Evolutionary conservation across 2,113 vertebrate species (phyloP).

Genomic region (Arizona elegans): DNA sequence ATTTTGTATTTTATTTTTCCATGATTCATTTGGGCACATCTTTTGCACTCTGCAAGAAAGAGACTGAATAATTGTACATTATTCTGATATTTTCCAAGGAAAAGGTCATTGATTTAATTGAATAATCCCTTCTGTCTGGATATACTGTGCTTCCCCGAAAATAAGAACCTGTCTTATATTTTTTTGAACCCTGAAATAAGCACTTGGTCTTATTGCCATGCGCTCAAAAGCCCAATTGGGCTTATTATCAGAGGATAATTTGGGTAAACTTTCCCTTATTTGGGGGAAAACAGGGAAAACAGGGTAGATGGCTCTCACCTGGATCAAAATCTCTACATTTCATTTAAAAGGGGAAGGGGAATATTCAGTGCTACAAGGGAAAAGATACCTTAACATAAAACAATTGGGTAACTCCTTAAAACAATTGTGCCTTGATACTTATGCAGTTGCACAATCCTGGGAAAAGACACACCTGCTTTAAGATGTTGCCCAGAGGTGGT

Average conservation of each 20-base stretch:
- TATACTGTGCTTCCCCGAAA: not conserved
- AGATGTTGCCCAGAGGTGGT: no score
- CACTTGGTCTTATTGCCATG: no score
- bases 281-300: no score
- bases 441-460: not conserved
- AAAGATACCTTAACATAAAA: not conserved
- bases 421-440: not conserved
- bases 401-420: not conserved
- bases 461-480: not conserved
- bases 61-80: not conserved
- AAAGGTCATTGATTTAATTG: not conserved
- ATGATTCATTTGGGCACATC: not conserved
- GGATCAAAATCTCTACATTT: not conserved
- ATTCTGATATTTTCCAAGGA: not conserved
- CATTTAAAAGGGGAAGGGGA: not conserved
- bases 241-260: no score
- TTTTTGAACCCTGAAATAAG: no score
- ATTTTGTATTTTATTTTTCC: not conserved
- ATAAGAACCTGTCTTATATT: no score
- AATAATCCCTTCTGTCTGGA: not conserved
- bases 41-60: not conserved
- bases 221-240: no score
- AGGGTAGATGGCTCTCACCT: not conserved
- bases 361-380: not conserved
- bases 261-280: no score